Evolutionary conservation across 2,113 vertebrate genomes (phyloP).

Genomic region (Hippocampus abdominalis): DNA sequence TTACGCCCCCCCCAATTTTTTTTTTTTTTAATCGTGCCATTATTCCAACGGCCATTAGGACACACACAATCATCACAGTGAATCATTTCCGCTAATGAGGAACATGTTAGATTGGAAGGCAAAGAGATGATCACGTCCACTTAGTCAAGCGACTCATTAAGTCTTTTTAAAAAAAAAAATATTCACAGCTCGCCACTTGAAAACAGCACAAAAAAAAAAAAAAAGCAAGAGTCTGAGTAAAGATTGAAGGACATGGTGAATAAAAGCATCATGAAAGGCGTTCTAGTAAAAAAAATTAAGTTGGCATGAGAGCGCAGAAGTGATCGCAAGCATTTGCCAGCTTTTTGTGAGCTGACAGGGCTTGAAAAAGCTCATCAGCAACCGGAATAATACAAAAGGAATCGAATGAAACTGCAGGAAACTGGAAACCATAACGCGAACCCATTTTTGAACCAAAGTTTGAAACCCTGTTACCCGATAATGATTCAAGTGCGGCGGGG

Average conservation of each 20-base stretch:
- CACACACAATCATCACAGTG: neutral
- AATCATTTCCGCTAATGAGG: neutral
- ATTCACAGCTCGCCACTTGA: neutral
- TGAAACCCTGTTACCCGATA: too few species aligned
- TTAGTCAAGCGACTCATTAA: neutral
- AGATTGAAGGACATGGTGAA: conserved; percentile 3
- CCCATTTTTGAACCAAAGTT: too few species aligned
- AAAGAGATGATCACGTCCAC: conserved; percentile 5
- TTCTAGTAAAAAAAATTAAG: conserved; percentile 19
- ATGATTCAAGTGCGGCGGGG: conserved; percentile 1
- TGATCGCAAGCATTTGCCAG: conserved; percentile 25
- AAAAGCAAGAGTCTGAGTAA: conserved; percentile 2
- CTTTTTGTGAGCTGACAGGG: conserved; percentile 2
- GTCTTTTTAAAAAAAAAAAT: too few species aligned
- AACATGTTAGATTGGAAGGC: conserved; percentile 3
- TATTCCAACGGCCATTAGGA: conserved; percentile 1
- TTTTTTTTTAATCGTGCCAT: conserved; percentile 1
- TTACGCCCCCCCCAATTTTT: neutral
- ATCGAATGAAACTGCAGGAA: neutral
- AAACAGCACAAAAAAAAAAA: neutral
- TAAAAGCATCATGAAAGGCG: neutral
- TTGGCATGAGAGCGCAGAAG: conserved; percentile 17
- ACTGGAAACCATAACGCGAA: neutral
- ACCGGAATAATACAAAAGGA: neutral
- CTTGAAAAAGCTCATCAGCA: neutral